Evolutionary conservation across 2,797 vertebrate species (phyloP).

Genomic region (Meda fulgida): DNA sequence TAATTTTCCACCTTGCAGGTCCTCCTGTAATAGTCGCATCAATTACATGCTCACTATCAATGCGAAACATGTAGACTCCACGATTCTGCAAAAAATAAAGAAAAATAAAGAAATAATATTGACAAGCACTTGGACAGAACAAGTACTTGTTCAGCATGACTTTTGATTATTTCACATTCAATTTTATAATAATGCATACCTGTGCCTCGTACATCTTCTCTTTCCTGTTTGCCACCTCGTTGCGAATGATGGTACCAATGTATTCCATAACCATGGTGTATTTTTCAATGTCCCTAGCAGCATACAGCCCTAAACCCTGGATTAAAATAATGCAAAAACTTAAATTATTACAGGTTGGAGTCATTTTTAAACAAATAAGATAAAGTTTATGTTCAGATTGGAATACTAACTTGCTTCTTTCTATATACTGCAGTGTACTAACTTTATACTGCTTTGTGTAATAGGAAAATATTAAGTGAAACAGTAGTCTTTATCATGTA

Average conservation of each 20-base stretch:
- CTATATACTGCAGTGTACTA: background rate
- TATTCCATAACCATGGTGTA: constrained; percentile 99
- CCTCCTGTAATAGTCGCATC: constrained; percentile 95
- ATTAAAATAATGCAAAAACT: constrained; percentile 15
- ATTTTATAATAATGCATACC: constrained; percentile 72
- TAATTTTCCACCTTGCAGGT: constrained; percentile 87
- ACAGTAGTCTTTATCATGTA: background rate
- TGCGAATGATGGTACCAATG: constrained; percentile 96
- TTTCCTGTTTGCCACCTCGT: constrained; percentile 94
- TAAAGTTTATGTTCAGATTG: background rate
- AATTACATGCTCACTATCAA: constrained; percentile 94
- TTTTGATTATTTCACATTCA: background rate
- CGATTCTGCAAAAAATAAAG: constrained; percentile 83
- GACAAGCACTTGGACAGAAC: background rate
- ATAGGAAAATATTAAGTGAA: background rate
- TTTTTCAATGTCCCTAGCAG: constrained; percentile 96
- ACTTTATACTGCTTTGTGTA: background rate
- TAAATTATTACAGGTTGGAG: background rate
- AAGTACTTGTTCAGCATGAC: background rate
- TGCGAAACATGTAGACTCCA: constrained; percentile 98
- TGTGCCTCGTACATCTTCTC: constrained; percentile 96
- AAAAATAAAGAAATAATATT: background rate
- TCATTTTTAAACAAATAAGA: background rate
- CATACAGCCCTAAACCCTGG: constrained; percentile 94
- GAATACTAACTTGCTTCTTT: background rate